Evolutionary conservation across 2,888 invertebrate genomes (phyloP).

Genomic region (Chrysolina americana): DNA sequence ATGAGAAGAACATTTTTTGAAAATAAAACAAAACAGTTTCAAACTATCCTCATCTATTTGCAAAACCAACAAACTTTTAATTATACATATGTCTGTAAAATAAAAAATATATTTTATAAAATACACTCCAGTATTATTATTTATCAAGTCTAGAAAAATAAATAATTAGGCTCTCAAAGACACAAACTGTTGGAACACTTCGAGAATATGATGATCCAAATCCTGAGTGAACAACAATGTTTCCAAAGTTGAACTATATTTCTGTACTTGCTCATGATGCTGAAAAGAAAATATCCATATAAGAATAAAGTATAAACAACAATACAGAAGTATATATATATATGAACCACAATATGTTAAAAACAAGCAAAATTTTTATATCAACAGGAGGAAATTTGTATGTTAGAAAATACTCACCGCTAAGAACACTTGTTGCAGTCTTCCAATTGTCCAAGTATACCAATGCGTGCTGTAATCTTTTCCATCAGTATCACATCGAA

Average conservation of each 20-base stretch:
- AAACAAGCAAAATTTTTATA: too few relatives aligned
- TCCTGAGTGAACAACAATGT: conserved; percentile 96
- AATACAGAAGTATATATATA: not conserved
- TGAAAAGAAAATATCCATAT: conserved; percentile 70
- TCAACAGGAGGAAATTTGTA: too few relatives aligned
- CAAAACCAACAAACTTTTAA: not conserved
- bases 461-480: conserved; percentile 94
- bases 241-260: conserved; percentile 95
- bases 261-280: conserved; percentile 98
- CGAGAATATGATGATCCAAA: conserved; percentile 94
- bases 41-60: not conserved
- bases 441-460: conserved; percentile 96
- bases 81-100: conserved; percentile 1
- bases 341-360: not conserved
- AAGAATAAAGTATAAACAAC: not conserved
- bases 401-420: conserved; percentile 75
- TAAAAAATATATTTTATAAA: not conserved
- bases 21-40: not conserved
- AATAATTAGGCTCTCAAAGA: conserved; percentile 81
- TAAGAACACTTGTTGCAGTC: conserved; percentile 95
- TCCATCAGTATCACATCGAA: conserved; percentile 93
- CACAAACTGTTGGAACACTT: conserved; percentile 98
- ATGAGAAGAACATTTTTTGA: conserved; percentile 43
- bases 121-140: not conserved
- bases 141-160: conserved; percentile 28